Conservation (phyloP, 2,113 vertebrate genomes). For the Pomatostomus ruficeps region DNA sequence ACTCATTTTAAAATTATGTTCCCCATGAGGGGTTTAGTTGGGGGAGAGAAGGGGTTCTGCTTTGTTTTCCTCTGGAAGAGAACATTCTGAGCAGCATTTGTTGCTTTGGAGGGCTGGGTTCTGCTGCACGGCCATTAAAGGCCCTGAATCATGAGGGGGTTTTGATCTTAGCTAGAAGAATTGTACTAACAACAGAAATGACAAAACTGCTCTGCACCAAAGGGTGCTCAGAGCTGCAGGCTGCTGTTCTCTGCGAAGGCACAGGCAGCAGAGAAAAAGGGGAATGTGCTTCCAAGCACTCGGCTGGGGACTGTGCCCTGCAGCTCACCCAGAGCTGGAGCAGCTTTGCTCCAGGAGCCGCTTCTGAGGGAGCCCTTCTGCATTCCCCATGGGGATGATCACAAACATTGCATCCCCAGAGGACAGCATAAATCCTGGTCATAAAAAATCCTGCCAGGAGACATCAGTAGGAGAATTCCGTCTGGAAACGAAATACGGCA, state of each 20-base stretch:
- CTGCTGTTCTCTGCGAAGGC: background rate
- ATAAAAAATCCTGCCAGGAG: background rate
- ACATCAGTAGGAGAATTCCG: background rate
- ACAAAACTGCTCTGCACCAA: background rate
- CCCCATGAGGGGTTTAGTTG: background rate
- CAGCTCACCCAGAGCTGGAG: background rate
- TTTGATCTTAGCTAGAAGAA: background rate
- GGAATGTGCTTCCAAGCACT: background rate
- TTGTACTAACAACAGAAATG: background rate
- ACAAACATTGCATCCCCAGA: background rate
- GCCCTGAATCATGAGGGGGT: background rate
- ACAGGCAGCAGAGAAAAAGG: background rate
- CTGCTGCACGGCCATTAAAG: background rate
- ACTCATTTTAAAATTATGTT: background rate
- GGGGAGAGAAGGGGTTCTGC: background rate
- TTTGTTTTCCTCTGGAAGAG: background rate
- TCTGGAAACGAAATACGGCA: background rate
- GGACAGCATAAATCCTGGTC: background rate
- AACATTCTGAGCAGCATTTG: background rate
- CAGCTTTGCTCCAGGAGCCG: background rate
- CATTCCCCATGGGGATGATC: background rate
- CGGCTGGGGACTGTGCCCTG: background rate
- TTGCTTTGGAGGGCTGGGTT: background rate
- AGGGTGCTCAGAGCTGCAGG: background rate
- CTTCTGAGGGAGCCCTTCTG: background rate